phyloP scores from a whole-genome alignment of 92 coral and sea anemone species.

The Parazoanthus darwini region DNA sequence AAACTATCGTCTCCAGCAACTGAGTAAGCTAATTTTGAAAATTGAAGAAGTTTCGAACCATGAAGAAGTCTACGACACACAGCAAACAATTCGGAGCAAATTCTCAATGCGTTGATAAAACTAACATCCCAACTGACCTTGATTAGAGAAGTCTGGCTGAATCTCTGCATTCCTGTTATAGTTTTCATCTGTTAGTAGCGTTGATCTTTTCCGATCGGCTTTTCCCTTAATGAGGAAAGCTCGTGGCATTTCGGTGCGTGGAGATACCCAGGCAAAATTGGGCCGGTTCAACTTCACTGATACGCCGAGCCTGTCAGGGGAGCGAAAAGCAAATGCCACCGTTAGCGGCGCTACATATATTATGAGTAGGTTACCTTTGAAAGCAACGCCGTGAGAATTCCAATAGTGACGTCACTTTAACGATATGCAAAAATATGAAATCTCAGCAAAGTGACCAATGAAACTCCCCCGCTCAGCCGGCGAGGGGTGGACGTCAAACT shows the following conservation, averaged over 20 bases:
- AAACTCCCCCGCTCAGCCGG: constrained; percentile 35
- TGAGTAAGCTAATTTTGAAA: background rate
- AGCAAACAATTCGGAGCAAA: constrained; percentile 35
- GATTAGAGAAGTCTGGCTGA: constrained; percentile 30
- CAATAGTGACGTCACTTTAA: constrained; percentile 39
- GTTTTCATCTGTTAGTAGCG: constrained; percentile 42
- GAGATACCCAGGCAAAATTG: constrained; percentile 39
- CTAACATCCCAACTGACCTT: constrained; percentile 34
- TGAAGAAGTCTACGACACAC: constrained; percentile 9
- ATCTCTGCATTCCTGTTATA: constrained; percentile 45
- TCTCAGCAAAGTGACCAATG: constrained; percentile 34
- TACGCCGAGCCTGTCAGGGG: constrained; percentile 30
- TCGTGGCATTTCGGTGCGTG: constrained; percentile 75
- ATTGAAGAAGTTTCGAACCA: background rate
- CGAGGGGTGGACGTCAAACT: background rate
- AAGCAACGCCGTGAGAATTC: constrained; percentile 45
- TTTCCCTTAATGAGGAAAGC: constrained; percentile 82
- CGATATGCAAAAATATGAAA: constrained; percentile 42
- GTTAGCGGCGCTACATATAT: constrained; percentile 43
- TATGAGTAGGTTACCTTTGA: constrained; percentile 26
- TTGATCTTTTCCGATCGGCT: constrained; percentile 56
- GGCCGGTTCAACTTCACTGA: constrained; percentile 36
- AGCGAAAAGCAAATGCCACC: constrained; percentile 38
- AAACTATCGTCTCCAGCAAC: background rate
- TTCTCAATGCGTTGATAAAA: constrained; percentile 15